These are phyloP conservation scores for Ptychochromis oligacanthus DNA, from an alignment of 2,113 vertebrate species.

Conservation along the genomic window DNA sequence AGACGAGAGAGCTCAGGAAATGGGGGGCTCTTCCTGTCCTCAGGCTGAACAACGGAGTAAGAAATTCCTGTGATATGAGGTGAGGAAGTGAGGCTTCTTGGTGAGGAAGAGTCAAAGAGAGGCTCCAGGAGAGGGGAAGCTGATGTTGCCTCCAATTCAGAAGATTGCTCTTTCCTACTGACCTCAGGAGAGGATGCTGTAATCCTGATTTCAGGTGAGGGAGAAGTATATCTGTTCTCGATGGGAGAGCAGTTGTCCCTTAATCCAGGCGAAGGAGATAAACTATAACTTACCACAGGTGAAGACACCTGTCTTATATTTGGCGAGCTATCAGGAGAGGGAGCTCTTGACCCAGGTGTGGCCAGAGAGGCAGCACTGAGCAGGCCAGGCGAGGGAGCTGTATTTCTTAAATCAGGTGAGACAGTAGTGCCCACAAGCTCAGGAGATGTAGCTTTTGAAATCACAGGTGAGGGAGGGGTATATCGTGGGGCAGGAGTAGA, in stretches of 20 bases:
- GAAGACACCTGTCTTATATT: conserved; percentile 31
- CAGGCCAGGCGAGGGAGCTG: conserved; percentile 31
- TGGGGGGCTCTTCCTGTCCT: conserved; percentile 42
- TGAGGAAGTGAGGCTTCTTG: conserved; percentile 50
- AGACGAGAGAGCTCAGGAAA: conserved; percentile 52
- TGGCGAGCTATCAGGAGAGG: conserved; percentile 39
- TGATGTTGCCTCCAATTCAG: conserved; percentile 23
- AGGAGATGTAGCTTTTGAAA: conserved; percentile 49
- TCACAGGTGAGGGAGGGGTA: conserved; percentile 62
- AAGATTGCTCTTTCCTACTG: conserved; percentile 17
- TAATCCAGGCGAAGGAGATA: conserved; percentile 59
- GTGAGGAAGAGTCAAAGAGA: conserved; percentile 11
- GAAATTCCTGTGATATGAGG: conserved; percentile 68
- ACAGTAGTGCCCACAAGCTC: conserved; percentile 17
- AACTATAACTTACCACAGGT: conserved; percentile 46
- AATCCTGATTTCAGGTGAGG: conserved; percentile 74
- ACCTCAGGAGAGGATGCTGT: conserved; percentile 67
- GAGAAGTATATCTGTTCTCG: conserved; percentile 47
- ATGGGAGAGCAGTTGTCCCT: conserved; percentile 25
- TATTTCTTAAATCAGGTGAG: conserved; percentile 41
- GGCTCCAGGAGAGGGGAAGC: conserved; percentile 25
- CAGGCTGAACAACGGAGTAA: conserved; percentile 63
- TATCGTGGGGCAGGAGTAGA: conserved; percentile 56
- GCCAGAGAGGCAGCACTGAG: conserved; percentile 16
- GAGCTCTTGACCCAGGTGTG: conserved; percentile 35